phyloP scores from a whole-genome alignment of 2,113 vertebrate genomes.

The Prionailurus viverrinus region DNA sequence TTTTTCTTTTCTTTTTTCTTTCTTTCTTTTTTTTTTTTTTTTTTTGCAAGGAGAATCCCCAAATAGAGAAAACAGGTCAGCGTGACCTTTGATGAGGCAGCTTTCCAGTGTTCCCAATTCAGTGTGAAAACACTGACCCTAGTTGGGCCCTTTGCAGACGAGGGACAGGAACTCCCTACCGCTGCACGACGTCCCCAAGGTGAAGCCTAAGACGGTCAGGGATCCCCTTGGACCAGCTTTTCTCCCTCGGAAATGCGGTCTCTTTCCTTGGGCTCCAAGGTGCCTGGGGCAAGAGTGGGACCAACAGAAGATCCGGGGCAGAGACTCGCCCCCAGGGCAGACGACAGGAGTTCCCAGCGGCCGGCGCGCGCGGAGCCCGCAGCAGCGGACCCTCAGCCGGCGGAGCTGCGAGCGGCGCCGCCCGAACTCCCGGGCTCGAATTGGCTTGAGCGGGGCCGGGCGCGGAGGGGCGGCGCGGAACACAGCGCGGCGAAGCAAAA shows the following conservation, averaged over 20 bases:
- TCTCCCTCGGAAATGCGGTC: background rate
- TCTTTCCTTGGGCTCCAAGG: background rate
- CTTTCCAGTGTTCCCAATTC: background rate
- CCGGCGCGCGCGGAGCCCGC: background rate
- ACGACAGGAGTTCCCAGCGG: too few relatives aligned
- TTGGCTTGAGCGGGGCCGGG: background rate
- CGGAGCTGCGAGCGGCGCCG: background rate
- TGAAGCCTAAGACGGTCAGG: background rate
- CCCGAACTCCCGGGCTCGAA: background rate
- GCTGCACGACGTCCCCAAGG: background rate
- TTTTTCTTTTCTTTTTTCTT: too few relatives aligned
- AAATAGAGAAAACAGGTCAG: background rate
- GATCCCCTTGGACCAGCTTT: background rate
- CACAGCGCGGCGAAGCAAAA: fast-evolving
- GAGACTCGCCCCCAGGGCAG: fast-evolving
- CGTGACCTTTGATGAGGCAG: background rate
- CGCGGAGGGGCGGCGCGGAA: background rate
- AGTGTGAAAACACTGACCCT: background rate
- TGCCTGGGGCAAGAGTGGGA: background rate
- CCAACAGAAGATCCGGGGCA: background rate
- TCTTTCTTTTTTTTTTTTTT: background rate
- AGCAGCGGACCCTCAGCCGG: background rate
- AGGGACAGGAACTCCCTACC: background rate
- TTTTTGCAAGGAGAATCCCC: background rate
- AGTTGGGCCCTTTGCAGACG: background rate